Evolutionary conservation across 2,797 vertebrate genomes (phyloP).

Genomic region (Gastrophryne carolinensis): DNA sequence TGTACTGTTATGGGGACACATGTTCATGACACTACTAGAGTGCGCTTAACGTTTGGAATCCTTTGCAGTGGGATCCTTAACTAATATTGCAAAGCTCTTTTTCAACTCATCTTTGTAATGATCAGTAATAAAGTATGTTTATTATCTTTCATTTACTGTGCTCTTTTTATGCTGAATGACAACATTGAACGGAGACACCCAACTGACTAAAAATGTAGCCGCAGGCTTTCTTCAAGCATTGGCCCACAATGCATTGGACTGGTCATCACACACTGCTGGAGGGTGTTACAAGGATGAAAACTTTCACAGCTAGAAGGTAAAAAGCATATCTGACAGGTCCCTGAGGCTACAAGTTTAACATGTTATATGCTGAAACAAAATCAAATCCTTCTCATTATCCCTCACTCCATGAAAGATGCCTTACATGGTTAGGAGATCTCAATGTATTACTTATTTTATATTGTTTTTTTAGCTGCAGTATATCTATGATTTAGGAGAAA

Average conservation of each 20-base stretch:
- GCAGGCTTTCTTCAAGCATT: conserved; percentile 36
- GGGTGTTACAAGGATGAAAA: conserved; percentile 20
- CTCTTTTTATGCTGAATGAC: conserved; percentile 39
- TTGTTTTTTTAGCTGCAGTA: too few species aligned
- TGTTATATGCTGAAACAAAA: not conserved
- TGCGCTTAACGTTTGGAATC: too few species aligned
- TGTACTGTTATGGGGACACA: too few species aligned
- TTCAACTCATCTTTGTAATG: not conserved
- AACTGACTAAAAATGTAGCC: conserved; percentile 45
- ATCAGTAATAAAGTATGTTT: not conserved
- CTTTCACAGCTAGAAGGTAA: conserved; percentile 26
- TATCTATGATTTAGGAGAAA: too few species aligned
- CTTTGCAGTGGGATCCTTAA: too few species aligned
- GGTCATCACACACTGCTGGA: conserved; percentile 33
- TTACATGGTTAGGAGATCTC: too few species aligned
- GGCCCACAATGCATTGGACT: conserved; percentile 42
- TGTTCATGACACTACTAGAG: too few species aligned
- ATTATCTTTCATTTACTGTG: not conserved
- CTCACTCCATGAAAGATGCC: not conserved
- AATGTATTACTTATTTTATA: too few species aligned
- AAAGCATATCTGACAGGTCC: conserved; percentile 34
- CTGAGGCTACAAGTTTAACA: conserved; percentile 34
- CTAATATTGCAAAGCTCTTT: not conserved
- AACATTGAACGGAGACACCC: conserved; percentile 13
- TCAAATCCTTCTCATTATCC: not conserved